Conservation (phyloP, 1,140 invertebrate species). For the Micrasema longulum region DNA sequence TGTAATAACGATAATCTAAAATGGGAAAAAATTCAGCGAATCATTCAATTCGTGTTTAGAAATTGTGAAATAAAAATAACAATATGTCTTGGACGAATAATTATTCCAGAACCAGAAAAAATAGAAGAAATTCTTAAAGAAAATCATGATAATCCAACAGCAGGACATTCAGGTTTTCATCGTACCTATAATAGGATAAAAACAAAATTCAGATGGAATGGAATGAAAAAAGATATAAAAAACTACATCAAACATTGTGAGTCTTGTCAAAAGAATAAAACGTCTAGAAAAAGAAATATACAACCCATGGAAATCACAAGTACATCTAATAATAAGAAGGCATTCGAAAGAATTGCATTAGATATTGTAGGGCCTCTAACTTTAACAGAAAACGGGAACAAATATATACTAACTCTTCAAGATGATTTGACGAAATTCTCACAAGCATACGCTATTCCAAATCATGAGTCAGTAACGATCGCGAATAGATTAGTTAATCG, state of each 20-base stretch:
- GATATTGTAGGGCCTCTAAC: slow-evolving; percentile 58
- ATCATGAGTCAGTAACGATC: slow-evolving; percentile 57
- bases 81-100: slow-evolving; percentile 44
- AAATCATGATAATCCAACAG: neutral
- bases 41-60: slow-evolving; percentile 35
- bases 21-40: slow-evolving; percentile 42
- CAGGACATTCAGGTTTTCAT: slow-evolving; percentile 1
- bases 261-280: slow-evolving; percentile 56
- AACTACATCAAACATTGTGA: slow-evolving; percentile 56
- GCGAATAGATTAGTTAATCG: slow-evolving; percentile 37
- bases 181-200: slow-evolving; percentile 56
- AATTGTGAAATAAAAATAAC: slow-evolving; percentile 42
- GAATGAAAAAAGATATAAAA: slow-evolving; percentile 56
- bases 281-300: slow-evolving; percentile 49
- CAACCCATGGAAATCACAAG: slow-evolving; percentile 57
- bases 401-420: slow-evolving; percentile 57
- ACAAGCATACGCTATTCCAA: slow-evolving; percentile 53
- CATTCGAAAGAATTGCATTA: slow-evolving; percentile 38
- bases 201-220: slow-evolving; percentile 54
- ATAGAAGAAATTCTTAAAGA: neutral
- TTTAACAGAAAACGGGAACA: slow-evolving; percentile 48
- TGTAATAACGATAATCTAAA: slow-evolving; percentile 39
- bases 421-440: slow-evolving; percentile 58
- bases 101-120: slow-evolving; percentile 17
- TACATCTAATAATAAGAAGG: slow-evolving; percentile 51